Evolutionary conservation across 2,797 vertebrate species (phyloP).

Genomic region (Gallinago solitaria): DNA sequence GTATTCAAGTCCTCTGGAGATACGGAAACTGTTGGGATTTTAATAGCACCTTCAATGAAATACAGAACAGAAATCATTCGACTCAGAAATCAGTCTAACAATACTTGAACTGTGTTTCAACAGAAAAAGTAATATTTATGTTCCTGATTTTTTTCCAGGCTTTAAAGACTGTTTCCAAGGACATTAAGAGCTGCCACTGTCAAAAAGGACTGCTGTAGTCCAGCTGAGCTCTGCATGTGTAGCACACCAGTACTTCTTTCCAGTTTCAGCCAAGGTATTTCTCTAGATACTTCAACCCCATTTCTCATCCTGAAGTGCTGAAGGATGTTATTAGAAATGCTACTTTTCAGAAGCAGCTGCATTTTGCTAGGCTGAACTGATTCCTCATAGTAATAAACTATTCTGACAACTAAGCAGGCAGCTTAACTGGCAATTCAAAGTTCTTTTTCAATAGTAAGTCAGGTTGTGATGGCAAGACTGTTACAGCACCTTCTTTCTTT

Average conservation of each 20-base stretch:
- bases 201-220: neutral
- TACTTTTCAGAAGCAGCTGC: neutral
- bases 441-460: neutral
- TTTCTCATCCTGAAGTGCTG: neutral
- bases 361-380: neutral
- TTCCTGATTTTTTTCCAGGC: neutral
- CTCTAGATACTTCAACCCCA: neutral
- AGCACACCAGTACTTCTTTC: neutral
- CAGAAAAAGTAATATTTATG: neutral
- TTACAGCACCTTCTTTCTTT: neutral
- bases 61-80: neutral
- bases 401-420: neutral
- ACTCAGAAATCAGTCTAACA: neutral
- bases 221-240: neutral
- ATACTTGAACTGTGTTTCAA: neutral
- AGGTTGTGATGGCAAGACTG: neutral
- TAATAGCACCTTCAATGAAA: slow-evolving; percentile 83
- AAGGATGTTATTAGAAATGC: neutral
- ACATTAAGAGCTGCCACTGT: neutral
- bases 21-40: slow-evolving; percentile 89
- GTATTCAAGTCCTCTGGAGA: slow-evolving; percentile 78
- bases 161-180: neutral
- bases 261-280: neutral
- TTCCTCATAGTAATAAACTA: neutral
- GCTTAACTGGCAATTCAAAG: neutral